phyloP scores from a whole-genome alignment of 2,888 invertebrate species.

The Sinohyriopsis cumingii region DNA sequence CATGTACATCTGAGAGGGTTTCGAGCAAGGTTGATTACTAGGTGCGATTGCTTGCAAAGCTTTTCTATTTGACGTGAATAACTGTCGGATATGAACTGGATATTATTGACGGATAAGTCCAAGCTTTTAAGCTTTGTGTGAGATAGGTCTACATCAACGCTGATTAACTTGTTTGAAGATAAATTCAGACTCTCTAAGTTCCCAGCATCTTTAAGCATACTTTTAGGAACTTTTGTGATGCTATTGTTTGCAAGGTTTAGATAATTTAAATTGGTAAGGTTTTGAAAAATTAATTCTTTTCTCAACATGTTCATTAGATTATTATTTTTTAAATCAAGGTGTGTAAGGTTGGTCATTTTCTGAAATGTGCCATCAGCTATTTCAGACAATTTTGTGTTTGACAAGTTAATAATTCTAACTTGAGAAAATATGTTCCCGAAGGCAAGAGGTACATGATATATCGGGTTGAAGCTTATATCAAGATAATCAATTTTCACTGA shows the following conservation, averaged over 20 bases:
- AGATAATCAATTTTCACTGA: no score
- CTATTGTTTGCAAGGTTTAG: not conserved
- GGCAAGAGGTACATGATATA: no score
- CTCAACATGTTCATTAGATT: no score
- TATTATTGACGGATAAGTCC: not conserved
- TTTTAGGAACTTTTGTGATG: not conserved
- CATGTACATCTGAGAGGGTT: constrained; percentile 1
- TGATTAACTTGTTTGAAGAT: not conserved
- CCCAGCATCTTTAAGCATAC: not conserved
- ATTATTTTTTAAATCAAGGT: no score
- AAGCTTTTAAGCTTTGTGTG: constrained; percentile 1
- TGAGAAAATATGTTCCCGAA: no score
- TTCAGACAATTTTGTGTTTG: no score
- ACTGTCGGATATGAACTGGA: not conserved
- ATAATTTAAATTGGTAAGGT: not conserved
- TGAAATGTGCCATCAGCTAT: no score
- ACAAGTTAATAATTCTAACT: no score
- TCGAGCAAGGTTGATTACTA: not conserved
- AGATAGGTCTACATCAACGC: not conserved
- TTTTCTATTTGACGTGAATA: not conserved
- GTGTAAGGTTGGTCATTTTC: no score
- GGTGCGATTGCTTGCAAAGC: no score
- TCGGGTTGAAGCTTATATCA: no score
- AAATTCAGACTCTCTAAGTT: not conserved
- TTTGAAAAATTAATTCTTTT: not conserved